Base-by-base conservation (phyloP, 2,113 vertebrate genomes). In the Pampusana beccarii region DNA sequence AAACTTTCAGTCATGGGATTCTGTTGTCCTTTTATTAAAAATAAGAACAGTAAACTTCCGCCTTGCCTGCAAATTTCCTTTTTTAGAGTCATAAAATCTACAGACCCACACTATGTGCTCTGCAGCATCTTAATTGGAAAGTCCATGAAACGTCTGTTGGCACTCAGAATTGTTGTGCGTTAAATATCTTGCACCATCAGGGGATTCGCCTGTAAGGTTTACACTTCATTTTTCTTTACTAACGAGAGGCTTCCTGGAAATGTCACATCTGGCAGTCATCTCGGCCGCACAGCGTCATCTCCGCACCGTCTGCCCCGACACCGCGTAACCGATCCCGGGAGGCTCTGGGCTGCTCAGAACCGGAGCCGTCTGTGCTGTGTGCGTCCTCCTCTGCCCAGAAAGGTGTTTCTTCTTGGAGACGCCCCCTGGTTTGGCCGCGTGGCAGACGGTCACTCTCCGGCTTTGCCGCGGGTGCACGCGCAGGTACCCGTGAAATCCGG, bases 351-450 rank as follows among this genome's bases (percentile, higher is more conserved):
- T 65, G 58, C 71, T 21, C 16, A 42, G 66, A 15, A 11, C 64
- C 17, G 18, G 4, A 10, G 10, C 44, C 44, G 4, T 13, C 44
- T 18, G 25, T 23, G 51, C 29, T 18, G 17, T 2, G 7, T 19
- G 11, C 1, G 1, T 29, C 62, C 19, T 13, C 2, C n/a, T 42
- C 34, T n/a, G 57, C 25, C 2, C 3, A 42, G 36, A 51, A 80
- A 8, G 61, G 31, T 31, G 34, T 36, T 70, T 56, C 34, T 80
- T 50, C 28, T 10, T 4, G 23, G 53, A 51, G 51, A 51, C 31
- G 15, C 19, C 23, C 34, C 13, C 12, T n/a, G 18, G 2, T 36
- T 74, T 46, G 17, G 9, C 3, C 3, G 4, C 0, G 6, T n/a
- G 53, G 31, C 24, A 24, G 33, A 5, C 13, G 26, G 17, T 34